Evolutionary conservation across 2,797 vertebrate genomes (phyloP), one percentile per base, ranked within the genome.

Genomic region (Yasuhikotakia modesta): DNA sequence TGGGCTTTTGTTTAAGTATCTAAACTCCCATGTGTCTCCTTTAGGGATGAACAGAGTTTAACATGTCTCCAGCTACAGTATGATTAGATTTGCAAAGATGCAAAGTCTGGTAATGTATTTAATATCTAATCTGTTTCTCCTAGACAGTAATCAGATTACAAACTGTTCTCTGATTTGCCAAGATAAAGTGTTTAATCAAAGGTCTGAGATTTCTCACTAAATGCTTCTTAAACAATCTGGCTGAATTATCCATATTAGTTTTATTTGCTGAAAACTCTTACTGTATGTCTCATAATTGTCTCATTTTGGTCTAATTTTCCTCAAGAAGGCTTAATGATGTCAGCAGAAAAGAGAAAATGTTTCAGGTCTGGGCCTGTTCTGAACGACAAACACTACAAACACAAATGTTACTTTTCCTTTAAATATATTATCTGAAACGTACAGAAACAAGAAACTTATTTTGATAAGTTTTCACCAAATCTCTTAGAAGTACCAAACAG

Each of bases 101-200:
- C 30, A n/a, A 63, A 39, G 60, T 35, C 60, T 63, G 30, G 11
- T 16, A 27, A 60, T 60, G 24, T 60, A 13, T 60, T 30, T 27
- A 27, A 58, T 58, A 22, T 58, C 13, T 24, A 60, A 60, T 60
- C 57, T 60, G 22, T 60, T 30, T 60, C 57, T 60, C 24, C 14
- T 60, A 60, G 57, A 60, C 57, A 17, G 57, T 60, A 60, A 30
- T 30, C 12, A 16, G 57, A 30, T 60, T 24, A 72, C 43, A 30
- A 45, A 12, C 24, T 30, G 35, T 24, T 16, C 53, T 72, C 24
- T 6, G 21, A 27, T 30, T 27, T 60, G 14, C 22, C 24, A 60
- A 14, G 13, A 27, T 58, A 58, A 27, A 14, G 55, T 27, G 5
- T 46, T 4, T 11, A 30, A 27, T 17, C 50, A 55, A 57, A 70